Base-by-base conservation (phyloP, 2,113 vertebrate genomes). In the Otolemur garnettii region DNA sequence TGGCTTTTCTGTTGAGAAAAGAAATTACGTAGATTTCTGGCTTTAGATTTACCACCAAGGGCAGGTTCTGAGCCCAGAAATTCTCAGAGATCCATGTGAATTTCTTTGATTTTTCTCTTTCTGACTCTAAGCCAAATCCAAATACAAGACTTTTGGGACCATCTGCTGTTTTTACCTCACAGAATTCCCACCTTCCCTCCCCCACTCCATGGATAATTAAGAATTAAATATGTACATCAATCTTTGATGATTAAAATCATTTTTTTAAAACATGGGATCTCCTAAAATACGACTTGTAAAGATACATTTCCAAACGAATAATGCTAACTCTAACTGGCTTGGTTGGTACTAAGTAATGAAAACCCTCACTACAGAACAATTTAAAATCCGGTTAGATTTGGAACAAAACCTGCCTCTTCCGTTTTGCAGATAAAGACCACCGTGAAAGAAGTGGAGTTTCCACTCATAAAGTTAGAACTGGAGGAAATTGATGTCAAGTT, bases 391-490 rank as follows among this genome's bases (percentile, higher is more conserved):
- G 22, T 0, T 22, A 62, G 55, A 11, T 21, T 28, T 64, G 60
- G 28, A 11, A 42, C n/a, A n/a, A 0, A 5, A 5, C 0, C 2
- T 0, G 3, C 3, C 22, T 0, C 10, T 14, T 26, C 45, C 93
- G 59, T 69, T 57, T 83, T 69, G 19, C 96, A 98, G 98, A 97
- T 98, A 71, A 98, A 98, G 92, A 87, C 10, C 9, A 97, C 42
- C 0, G 80, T 98, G 83, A 96, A 98, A 95, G 79, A 96, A 0
- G 98, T 98, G 59, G 99, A 99, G 68, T 59, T 93, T 12, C 98
- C 98, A 0, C 98, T 99, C 38, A 94, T 99, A 64, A 42, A 90
- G 0, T 69, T 5, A 1, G 98, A 99, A 74, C 60, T 98, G 95
- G 90, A 97, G 83, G 97, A 85, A 0, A 94, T 98, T 1, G 98